Percentiles rank a stretch among this genome's conserved stretches.
Evolutionary conservation across 2,888 invertebrate genomes (phyloP).

Genomic region (Alloplasta piceator): DNA sequence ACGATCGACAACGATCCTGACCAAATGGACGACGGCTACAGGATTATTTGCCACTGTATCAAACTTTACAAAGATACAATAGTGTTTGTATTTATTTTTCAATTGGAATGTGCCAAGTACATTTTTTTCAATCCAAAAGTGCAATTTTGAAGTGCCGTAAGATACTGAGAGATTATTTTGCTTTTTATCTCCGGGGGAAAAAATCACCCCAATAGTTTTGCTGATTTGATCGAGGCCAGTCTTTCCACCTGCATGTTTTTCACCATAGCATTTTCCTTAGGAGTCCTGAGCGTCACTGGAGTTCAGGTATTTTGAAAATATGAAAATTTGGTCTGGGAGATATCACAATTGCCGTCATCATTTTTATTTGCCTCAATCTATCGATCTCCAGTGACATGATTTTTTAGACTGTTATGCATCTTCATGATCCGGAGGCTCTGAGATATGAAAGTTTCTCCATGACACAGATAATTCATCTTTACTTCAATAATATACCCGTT

Average conservation of each 20-base stretch:
- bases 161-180: background rate
- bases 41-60: slow-evolving; percentile 35
- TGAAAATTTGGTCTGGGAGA: background rate
- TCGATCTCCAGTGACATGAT: background rate
- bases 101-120: background rate
- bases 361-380: background rate
- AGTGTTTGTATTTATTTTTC: slow-evolving; percentile 30
- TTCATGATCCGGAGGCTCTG: slow-evolving; percentile 37
- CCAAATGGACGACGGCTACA: background rate
- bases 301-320: slow-evolving; percentile 1
- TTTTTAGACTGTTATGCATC: slow-evolving; percentile 51
- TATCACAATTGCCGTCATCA: background rate
- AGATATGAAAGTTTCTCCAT: slow-evolving; percentile 54
- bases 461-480: slow-evolving; percentile 54
- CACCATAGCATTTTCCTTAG: background rate
- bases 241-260: background rate
- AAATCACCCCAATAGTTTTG: background rate
- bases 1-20: background rate
- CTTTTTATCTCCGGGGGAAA: background rate
- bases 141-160: background rate
- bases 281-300: slow-evolving; percentile 3
- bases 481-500: slow-evolving; percentile 57
- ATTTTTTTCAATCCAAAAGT: background rate
- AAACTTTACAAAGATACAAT: slow-evolving; percentile 48
- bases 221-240: slow-evolving; percentile 10